Evolutionary conservation across 2,888 invertebrate genomes (phyloP).

Genomic region (Monopis laevigella): DNA sequence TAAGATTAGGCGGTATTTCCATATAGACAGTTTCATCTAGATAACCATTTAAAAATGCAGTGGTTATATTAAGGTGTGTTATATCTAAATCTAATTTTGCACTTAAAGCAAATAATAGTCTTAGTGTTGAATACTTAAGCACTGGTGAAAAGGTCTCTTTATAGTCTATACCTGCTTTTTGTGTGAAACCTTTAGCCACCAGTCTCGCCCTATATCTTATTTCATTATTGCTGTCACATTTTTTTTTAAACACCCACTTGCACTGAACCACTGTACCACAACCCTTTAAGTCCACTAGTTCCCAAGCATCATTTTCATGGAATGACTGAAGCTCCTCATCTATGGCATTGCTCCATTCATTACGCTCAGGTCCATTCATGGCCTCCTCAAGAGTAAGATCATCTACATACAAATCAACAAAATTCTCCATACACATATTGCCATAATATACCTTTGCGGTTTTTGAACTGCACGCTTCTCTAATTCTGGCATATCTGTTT

Average conservation of each 20-base stretch:
- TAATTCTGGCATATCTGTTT: too few species aligned
- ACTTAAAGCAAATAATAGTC: conserved; percentile 3
- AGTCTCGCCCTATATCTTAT: neutral
- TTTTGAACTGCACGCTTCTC: too few species aligned
- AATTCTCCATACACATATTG: too few species aligned
- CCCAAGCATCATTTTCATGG: neutral
- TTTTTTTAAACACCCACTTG: neutral
- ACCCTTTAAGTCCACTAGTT: neutral
- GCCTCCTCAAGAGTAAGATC: neutral
- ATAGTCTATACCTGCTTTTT: neutral
- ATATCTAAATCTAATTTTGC: neutral
- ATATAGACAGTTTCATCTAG: conserved; percentile 2
- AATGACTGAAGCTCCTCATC: neutral
- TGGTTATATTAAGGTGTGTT: neutral
- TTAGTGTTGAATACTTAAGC: neutral
- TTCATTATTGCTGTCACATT: neutral
- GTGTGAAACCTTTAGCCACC: neutral
- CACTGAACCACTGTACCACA: neutral
- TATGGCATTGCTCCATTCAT: neutral
- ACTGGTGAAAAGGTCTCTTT: neutral
- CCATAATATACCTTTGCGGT: too few species aligned
- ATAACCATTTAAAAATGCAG: conserved; percentile 1
- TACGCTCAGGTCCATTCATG: neutral
- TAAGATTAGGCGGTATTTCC: neutral
- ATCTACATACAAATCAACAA: too few species aligned